Percentiles rank a stretch among this genome's conserved stretches.
phyloP scores from a whole-genome alignment of 1,140 invertebrate species.

The Atta colombica region DNA sequence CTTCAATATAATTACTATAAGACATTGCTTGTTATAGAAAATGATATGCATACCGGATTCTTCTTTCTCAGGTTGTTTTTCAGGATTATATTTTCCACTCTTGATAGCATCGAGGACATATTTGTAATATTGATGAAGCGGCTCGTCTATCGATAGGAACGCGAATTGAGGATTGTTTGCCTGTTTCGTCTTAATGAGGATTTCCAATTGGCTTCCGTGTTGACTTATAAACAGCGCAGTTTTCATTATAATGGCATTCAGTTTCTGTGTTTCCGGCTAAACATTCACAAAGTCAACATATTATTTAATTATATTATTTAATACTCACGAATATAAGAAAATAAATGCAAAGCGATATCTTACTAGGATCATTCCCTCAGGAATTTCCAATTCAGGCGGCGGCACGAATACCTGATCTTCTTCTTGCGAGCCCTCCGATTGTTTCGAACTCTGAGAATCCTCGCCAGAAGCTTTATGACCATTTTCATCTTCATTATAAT shows the following conservation, averaged over 20 bases:
- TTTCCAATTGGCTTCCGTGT: slow-evolving; percentile 99
- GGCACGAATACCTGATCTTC: slow-evolving; percentile 92
- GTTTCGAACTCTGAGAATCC: slow-evolving; percentile 83
- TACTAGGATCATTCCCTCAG: slow-evolving; percentile 91
- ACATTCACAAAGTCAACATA: slow-evolving; percentile 76
- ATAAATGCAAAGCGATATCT: slow-evolving; percentile 75
- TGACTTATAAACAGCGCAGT: slow-evolving; percentile 97
- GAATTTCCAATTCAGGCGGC: slow-evolving; percentile 90
- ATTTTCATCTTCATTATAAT: slow-evolving; percentile 90
- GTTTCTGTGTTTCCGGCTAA: slow-evolving; percentile 96
- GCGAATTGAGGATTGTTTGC: slow-evolving; percentile 96
- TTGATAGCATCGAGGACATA: slow-evolving; percentile 94
- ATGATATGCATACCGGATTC: slow-evolving; percentile 86
- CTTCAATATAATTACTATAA: slow-evolving; percentile 74
- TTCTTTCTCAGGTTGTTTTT: slow-evolving; percentile 87
- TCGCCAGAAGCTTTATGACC: slow-evolving; percentile 78
- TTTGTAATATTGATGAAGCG: slow-evolving; percentile 96
- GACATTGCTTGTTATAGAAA: slow-evolving; percentile 70
- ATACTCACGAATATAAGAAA: not conserved
- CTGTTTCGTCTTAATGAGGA: slow-evolving; percentile 98
- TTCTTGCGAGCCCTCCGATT: slow-evolving; percentile 82
- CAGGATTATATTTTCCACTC: slow-evolving; percentile 91
- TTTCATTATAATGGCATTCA: slow-evolving; percentile 98
- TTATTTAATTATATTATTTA: not conserved
- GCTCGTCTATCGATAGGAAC: slow-evolving; percentile 95